Evolutionary conservation across 2,113 vertebrate genomes (phyloP), one percentile per base, ranked within the genome.

Genomic region (Mirza zaza): DNA sequence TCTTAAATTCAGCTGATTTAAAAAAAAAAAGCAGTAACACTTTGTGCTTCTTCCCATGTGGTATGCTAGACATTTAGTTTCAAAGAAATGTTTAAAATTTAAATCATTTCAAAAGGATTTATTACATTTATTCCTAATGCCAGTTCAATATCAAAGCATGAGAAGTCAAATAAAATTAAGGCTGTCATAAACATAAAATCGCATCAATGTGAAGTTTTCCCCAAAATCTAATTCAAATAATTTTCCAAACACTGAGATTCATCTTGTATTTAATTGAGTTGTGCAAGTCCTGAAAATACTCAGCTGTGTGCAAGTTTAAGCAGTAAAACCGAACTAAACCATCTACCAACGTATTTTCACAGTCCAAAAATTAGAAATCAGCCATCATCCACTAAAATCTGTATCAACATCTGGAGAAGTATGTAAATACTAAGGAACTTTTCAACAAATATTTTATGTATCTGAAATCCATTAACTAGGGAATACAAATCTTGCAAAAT

Each of bases 391-490:
- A 45, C 39, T 63, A n/a, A 21, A 21, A 13, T 3, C 48, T 83
- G 13, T 29, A 84, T 87, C 73, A 93, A 34, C 42, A 89, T 65
- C 52, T 21, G 20, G 12, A 86, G 39, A 71, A 59, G 55, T 82
- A 39, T 90, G 88, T 71, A 96, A 95, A 90, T 27, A 77, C 25
- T 65, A 73, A 80, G 13, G 45, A 84, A 92, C 42, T 88, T 88
- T 65, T 50, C 89, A 87, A 75, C 10, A 52, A 71, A 65, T 45
- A 76, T 14, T 45, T 83, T 57, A 71, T 11, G 11, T 20, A 91
- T 21, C 10, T 65, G 81, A 91, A 81, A 81, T 52, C 34, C 73
- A 88, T 61, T 50, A 71, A n/a, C 42, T 14, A 52, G 27, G 42
- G 12, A 71, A 89, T 5, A 39, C 67, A 93, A 81, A 86, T 32